Conservation (phyloP, 2,888 invertebrate genomes). For the Metallyticus violacea region DNA sequence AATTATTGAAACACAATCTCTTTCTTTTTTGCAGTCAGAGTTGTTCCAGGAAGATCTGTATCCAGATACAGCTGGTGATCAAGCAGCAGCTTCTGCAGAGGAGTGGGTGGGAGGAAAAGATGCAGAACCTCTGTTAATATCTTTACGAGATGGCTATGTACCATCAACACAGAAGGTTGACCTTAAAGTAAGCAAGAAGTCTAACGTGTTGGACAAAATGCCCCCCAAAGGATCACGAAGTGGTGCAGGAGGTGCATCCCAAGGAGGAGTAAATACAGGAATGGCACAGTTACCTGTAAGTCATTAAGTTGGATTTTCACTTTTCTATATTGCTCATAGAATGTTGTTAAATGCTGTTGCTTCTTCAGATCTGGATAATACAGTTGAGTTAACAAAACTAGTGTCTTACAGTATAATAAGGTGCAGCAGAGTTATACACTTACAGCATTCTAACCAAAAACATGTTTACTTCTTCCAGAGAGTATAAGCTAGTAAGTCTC, state of each 20-base stretch:
- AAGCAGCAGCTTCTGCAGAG: conserved; percentile 83
- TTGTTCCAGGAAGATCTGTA: conserved; percentile 96
- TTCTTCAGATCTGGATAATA: no score
- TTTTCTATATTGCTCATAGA: no score
- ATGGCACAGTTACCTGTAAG: conserved; percentile 6
- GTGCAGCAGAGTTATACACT: no score
- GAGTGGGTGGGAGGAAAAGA: conserved; percentile 90
- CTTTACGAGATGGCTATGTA: conserved; percentile 76
- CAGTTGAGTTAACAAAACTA: no score
- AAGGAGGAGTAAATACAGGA: not conserved
- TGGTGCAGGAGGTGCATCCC: conserved; percentile 33
- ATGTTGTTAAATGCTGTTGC: no score
- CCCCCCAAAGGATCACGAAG: conserved; percentile 40
- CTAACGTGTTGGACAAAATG: conserved; percentile 76
- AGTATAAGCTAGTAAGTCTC: no score
- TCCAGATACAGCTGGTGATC: conserved; percentile 91
- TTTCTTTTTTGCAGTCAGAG: conserved; percentile 63
- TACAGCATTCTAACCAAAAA: no score
- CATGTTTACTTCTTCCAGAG: no score
- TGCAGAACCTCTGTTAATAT: conserved; percentile 87
- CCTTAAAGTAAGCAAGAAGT: conserved; percentile 46
- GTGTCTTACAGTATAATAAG: no score
- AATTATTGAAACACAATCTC: not conserved
- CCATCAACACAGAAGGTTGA: conserved; percentile 57
- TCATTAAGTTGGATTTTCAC: not conserved